Conservation (phyloP, 1,140 invertebrate species). For the Acromyrmex heyeri region DNA sequence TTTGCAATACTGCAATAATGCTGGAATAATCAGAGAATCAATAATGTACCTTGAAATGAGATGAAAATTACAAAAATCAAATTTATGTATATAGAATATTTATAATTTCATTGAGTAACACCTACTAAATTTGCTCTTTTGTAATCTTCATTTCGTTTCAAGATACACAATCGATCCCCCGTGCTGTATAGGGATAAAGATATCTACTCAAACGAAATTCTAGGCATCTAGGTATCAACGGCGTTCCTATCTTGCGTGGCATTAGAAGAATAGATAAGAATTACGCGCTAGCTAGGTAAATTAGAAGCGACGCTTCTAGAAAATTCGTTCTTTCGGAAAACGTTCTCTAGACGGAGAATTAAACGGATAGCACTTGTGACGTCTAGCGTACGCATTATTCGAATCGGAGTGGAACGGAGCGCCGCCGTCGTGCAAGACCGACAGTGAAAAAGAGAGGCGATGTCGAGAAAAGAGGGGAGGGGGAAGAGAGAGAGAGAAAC, state of each 20-base stretch:
- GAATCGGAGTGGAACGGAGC: constrained; percentile 40
- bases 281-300: neutral
- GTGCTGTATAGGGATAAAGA: too few species aligned
- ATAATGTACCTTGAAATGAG: too few species aligned
- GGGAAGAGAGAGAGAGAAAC: constrained; percentile 53
- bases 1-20: too few species aligned
- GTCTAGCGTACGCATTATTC: constrained; percentile 50
- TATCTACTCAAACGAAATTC: neutral
- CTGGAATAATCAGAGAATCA: too few species aligned
- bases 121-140: too few species aligned
- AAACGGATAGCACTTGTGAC: constrained; percentile 17
- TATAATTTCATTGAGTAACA: too few species aligned
- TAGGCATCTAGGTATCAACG: neutral
- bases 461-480: neutral
- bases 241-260: neutral
- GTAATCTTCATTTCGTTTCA: too few species aligned
- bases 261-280: neutral
- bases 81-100: too few species aligned
- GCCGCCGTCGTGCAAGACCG: constrained; percentile 20
- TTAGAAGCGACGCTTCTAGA: neutral
- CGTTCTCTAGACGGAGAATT: neutral
- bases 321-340: neutral
- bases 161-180: too few species aligned
- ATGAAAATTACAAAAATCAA: too few species aligned
- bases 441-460: constrained; percentile 46